Percentiles rank a stretch among this genome's conserved stretches.
phyloP scores from a whole-genome alignment of 2,888 invertebrate genomes.

The Leucoptera coffeella region DNA sequence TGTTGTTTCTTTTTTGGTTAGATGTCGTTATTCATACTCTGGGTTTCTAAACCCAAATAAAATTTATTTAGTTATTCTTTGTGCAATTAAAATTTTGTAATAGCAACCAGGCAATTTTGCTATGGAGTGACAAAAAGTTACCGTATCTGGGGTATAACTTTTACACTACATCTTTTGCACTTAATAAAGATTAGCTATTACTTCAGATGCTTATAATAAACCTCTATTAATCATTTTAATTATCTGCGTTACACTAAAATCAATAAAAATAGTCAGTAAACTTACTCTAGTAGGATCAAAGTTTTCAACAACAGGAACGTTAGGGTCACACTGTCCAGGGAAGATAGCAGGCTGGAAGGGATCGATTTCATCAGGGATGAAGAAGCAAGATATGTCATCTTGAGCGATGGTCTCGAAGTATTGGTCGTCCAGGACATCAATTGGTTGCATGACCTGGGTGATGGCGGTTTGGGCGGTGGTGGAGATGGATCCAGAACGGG shows the following conservation, averaged over 20 bases:
- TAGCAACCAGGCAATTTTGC: too few relatives aligned
- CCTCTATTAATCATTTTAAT: background rate
- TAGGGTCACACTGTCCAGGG: slow-evolving; percentile 22
- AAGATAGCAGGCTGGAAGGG: slow-evolving; percentile 20
- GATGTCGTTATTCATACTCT: too few relatives aligned
- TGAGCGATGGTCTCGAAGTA: slow-evolving; percentile 24
- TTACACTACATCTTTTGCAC: too few relatives aligned
- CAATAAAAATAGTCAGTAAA: background rate
- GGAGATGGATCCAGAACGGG: slow-evolving; percentile 16
- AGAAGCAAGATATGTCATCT: slow-evolving; percentile 23
- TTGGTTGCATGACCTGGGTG: slow-evolving; percentile 10
- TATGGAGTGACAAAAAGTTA: too few relatives aligned
- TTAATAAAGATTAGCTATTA: slow-evolving; percentile 1
- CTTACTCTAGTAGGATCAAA: slow-evolving; percentile 20
- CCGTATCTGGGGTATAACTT: too few relatives aligned
- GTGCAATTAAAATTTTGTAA: too few relatives aligned
- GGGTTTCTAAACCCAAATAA: too few relatives aligned
- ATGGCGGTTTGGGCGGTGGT: slow-evolving; percentile 11
- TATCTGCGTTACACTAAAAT: background rate
- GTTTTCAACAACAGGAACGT: slow-evolving; percentile 16
- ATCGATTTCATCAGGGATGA: slow-evolving; percentile 16
- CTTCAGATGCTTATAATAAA: background rate
- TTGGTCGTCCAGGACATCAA: slow-evolving; percentile 15
- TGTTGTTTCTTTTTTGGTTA: too few relatives aligned
- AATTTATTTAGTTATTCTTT: too few relatives aligned